These are phyloP conservation scores for Diorhabda sublineata DNA, from an alignment of 1,140 invertebrate species.

Conservation along the genomic window DNA sequence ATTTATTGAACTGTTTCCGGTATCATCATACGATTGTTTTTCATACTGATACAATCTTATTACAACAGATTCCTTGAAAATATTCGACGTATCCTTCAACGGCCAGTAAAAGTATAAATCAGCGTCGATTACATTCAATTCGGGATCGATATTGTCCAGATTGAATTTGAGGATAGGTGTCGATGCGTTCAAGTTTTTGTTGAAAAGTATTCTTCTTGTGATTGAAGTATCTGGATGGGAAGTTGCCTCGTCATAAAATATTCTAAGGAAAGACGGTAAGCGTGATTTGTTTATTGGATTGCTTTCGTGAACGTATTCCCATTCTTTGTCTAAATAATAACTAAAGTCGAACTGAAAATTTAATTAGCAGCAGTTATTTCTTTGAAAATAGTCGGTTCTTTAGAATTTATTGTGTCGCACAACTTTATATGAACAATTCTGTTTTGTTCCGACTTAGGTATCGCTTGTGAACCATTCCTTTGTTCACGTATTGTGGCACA, in stretches of 20 bases:
- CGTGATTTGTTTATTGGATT: slow-evolving; percentile 17
- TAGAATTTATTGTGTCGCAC: no score
- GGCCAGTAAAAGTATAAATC: slow-evolving; percentile 40
- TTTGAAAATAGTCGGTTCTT: no score
- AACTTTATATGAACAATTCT: no score
- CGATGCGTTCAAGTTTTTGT: slow-evolving; percentile 25
- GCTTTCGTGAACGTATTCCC: slow-evolving; percentile 27
- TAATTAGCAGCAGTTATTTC: no score
- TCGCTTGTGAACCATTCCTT: no score
- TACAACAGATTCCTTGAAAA: slow-evolving; percentile 31
- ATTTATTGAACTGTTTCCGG: slow-evolving; percentile 28
- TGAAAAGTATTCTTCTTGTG: slow-evolving; percentile 29
- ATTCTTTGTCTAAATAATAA: slow-evolving; percentile 30
- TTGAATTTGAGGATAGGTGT: slow-evolving; percentile 36
- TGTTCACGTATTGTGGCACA: no score
- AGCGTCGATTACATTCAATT: slow-evolving; percentile 28
- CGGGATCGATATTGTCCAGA: slow-evolving; percentile 24
- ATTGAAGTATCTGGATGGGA: slow-evolving; percentile 17
- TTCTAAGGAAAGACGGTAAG: slow-evolving; percentile 27
- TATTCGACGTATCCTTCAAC: slow-evolving; percentile 30
- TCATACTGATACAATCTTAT: slow-evolving; percentile 33
- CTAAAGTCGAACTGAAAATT: background rate
- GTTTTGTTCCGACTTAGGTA: no score
- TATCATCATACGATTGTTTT: slow-evolving; percentile 23
- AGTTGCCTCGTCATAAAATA: slow-evolving; percentile 26